Evolutionary conservation across 2,888 invertebrate species (phyloP).

Genomic region (Pegoplata infirma): DNA sequence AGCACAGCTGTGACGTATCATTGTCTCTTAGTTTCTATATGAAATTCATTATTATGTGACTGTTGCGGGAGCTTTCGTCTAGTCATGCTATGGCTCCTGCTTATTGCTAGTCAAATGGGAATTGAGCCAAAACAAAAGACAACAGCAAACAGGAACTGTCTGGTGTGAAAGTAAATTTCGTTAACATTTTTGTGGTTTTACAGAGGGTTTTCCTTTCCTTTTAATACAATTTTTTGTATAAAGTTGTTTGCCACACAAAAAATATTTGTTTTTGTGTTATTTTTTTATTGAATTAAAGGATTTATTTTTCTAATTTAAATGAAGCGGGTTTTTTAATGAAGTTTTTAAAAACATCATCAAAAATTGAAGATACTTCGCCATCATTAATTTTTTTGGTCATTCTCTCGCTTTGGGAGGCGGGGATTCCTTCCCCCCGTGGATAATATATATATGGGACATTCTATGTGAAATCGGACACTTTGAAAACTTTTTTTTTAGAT

Average conservation of each 20-base stretch:
- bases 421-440: too few species aligned
- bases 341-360: too few species aligned
- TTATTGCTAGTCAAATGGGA: constrained; percentile 46
- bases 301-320: constrained; percentile 46
- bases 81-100: not conserved
- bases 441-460: too few species aligned
- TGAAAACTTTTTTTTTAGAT: too few species aligned
- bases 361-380: too few species aligned
- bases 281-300: constrained; percentile 49
- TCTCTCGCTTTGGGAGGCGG: too few species aligned
- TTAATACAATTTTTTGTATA: not conserved
- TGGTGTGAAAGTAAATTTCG: constrained; percentile 30
- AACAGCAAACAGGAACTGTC: constrained; percentile 5
- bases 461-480: too few species aligned
- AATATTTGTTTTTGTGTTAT: not conserved
- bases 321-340: constrained; percentile 45
- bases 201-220: constrained; percentile 12
- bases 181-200: constrained; percentile 41
- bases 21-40: constrained; percentile 43
- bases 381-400: too few species aligned
- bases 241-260: constrained; percentile 8
- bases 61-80: constrained; percentile 2
- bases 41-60: constrained; percentile 31
- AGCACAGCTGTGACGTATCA: constrained; percentile 64
- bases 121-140: constrained; percentile 4